Evolutionary conservation across 2,797 vertebrate genomes (phyloP), one percentile per base, ranked within the genome.

Genomic region (Dendrocincla fuliginosa): DNA sequence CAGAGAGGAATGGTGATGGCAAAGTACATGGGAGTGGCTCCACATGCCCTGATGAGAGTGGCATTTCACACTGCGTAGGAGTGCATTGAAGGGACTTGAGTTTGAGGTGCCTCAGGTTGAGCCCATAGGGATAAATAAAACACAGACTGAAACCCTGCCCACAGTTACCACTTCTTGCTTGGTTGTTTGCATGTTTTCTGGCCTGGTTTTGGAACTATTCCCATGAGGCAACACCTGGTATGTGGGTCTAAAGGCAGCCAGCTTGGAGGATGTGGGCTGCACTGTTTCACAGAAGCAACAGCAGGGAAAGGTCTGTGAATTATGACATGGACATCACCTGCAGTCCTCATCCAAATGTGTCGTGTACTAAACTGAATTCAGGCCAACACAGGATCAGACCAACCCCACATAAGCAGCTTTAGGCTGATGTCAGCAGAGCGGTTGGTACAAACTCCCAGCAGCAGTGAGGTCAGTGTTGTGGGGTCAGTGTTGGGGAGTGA

Each of bases 171-270:
- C 18, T 46, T 56, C 41, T 92, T 92, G 39, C 32, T 64, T 68
- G 41, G 35, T 2, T 81, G 28, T 15, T n/a, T 61, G 18, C 18
- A 49, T 10, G 17, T 27, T 46, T 87, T 13, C 53, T 93, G 50
- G 7, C 9, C 49, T 15, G 24, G 5, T 20, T 91, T 82, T 49
- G 16, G 59, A 22, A 3, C 9, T 6, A 5, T 55, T 71, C 35
- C 24, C 19, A 5, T 0, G 5, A 57, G 12, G 14, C 30, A 85
- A 0, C 16, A 39, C 19, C 16, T 61, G 30, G 22, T 27, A 50
- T 0, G 0, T 5, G 15, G 5, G 16, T 25, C 46, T 57, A 12
- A 77, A 13, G 0, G 4, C 32, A 56, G 53, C 10, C 0, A 0
- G 6, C 10, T 37, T n/a, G 2, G 10, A 55, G 32, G 50, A 25